Conservation (phyloP, 30 jellyfish, hydroid and myxozoan genomes). For the Morbakka virulenta region DNA sequence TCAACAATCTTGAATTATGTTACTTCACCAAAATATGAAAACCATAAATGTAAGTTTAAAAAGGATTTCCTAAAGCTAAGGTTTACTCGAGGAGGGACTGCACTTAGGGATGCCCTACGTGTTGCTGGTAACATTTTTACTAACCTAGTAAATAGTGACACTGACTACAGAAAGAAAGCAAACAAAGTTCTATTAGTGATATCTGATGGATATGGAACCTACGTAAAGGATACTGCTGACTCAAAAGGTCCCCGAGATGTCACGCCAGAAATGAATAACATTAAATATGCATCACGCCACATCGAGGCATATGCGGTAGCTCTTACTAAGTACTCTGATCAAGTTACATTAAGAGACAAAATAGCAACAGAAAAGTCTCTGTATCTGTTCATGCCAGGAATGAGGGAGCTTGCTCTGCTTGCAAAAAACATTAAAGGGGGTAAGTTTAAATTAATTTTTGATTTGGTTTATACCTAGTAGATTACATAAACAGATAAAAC, state of each 20-base stretch:
- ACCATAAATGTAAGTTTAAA: conserved; percentile 76
- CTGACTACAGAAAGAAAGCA: conserved; percentile 46
- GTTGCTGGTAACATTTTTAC: conserved; percentile 71
- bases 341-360: conserved; percentile 28
- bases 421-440: conserved; percentile 96
- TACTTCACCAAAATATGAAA: conserved; percentile 50
- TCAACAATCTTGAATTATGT: conserved; percentile 61
- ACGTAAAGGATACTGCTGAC: conserved; percentile 27
- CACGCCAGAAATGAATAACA: conserved; percentile 33
- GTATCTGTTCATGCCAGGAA: conserved; percentile 55
- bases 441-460: conserved; percentile 10
- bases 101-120: conserved; percentile 68
- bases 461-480: too few relatives aligned
- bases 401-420: conserved; percentile 56
- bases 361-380: conserved; percentile 80
- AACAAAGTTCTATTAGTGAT: conserved; percentile 83
- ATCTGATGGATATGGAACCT: conserved; percentile 85
- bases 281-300: conserved; percentile 15
- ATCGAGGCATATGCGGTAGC: conserved; percentile 82
- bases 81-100: conserved; percentile 59
- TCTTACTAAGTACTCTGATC: conserved; percentile 40
- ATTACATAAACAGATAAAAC: too few relatives aligned
- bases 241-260: conserved; percentile 28
- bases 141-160: conserved; percentile 34
- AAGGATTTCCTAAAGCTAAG: conserved; percentile 64